These are phyloP conservation scores for Hyles lineata DNA, from an alignment of 2,888 invertebrate species.

Conservation along the genomic window DNA sequence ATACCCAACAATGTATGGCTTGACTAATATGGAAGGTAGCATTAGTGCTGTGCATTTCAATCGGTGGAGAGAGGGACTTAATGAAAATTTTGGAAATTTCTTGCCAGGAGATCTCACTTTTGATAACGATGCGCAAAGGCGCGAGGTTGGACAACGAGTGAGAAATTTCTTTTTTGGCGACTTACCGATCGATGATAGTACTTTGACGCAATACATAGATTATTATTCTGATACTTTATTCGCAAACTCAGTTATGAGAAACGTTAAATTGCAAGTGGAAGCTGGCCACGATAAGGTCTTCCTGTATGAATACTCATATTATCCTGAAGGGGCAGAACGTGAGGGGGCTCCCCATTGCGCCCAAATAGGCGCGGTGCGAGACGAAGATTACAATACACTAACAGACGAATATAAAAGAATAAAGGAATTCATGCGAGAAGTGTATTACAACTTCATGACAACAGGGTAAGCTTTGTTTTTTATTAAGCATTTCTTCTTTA, in stretches of 20 bases:
- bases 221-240: slow-evolving; percentile 61
- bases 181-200: slow-evolving; percentile 33
- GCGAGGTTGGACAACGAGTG: slow-evolving; percentile 39
- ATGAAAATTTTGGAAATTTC: slow-evolving; percentile 49
- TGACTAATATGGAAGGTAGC: slow-evolving; percentile 53
- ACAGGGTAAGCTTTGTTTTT: slow-evolving; percentile 12
- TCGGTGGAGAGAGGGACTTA: slow-evolving; percentile 44
- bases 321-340: slow-evolving; percentile 37
- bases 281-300: slow-evolving; percentile 51
- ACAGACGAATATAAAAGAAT: slow-evolving; percentile 22
- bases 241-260: slow-evolving; percentile 41
- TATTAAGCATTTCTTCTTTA: too few relatives aligned
- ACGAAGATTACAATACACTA: slow-evolving; percentile 31
- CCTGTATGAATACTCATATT: slow-evolving; percentile 49
- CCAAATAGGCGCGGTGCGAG: slow-evolving; percentile 42
- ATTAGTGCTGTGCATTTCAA: slow-evolving; percentile 41
- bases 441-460: slow-evolving; percentile 27
- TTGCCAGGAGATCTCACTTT: slow-evolving; percentile 48
- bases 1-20: slow-evolving; percentile 49
- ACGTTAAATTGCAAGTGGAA: slow-evolving; percentile 46
- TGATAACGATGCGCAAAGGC: slow-evolving; percentile 39
- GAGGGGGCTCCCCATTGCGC: slow-evolving; percentile 47
- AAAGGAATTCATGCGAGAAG: slow-evolving; percentile 14
- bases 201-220: background rate
- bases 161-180: slow-evolving; percentile 53